Conservation (phyloP, 2,797 vertebrate genomes). For the Tympanoctomys barrerae region DNA sequence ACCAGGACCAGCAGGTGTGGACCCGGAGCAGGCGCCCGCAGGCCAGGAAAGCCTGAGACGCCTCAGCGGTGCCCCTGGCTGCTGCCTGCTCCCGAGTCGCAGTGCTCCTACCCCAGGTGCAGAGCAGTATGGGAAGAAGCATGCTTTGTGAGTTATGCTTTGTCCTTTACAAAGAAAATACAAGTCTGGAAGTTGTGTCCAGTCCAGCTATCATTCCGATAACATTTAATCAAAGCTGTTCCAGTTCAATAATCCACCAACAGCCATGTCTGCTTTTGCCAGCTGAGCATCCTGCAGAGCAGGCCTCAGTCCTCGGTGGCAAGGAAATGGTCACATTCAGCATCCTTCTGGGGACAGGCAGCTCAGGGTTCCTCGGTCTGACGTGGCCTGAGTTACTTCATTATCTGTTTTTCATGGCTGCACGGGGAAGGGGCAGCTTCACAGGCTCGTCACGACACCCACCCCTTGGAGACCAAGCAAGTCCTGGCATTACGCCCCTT, state of each 20-base stretch:
- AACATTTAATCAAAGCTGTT: conserved; percentile 5
- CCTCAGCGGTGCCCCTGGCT: background rate
- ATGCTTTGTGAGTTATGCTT: background rate
- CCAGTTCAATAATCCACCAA: conserved; percentile 17
- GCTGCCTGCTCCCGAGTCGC: background rate
- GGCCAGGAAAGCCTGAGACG: background rate
- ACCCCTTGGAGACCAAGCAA: background rate
- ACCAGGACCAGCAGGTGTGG: background rate
- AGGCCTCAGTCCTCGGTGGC: background rate
- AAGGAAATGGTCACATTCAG: background rate
- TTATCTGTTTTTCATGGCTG: background rate
- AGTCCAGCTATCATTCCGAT: background rate
- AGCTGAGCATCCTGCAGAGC: background rate
- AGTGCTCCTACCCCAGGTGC: background rate
- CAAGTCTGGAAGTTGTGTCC: background rate
- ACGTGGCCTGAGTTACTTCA: background rate
- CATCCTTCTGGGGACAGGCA: background rate
- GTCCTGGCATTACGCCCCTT: background rate
- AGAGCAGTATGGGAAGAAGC: background rate
- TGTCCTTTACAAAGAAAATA: background rate
- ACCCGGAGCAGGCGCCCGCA: background rate
- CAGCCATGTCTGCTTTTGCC: background rate
- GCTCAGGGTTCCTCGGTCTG: background rate
- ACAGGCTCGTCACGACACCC: background rate
- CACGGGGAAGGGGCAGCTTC: conserved; percentile 1